phyloP scores from a whole-genome alignment of 2,888 invertebrate genomes.

The Netelia fuscicornis region DNA sequence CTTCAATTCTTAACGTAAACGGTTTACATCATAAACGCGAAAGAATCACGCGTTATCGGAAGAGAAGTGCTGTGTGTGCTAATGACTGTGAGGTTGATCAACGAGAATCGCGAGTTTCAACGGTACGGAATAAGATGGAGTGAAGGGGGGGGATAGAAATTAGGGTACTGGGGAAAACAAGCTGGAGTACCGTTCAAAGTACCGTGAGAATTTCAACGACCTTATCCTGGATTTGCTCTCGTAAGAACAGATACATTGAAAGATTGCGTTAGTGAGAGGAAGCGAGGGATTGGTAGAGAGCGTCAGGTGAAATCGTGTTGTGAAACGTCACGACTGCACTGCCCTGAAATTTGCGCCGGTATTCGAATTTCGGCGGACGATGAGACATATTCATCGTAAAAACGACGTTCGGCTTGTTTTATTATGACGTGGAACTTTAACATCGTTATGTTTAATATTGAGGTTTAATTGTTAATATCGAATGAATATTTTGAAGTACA shows the following conservation, averaged over 20 bases:
- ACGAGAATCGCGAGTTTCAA: background rate
- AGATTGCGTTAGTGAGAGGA: background rate
- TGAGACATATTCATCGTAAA: background rate
- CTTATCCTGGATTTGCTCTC: background rate
- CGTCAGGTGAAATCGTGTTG: constrained; percentile 35
- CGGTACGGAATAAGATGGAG: background rate
- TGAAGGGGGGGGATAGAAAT: background rate
- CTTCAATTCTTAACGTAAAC: background rate
- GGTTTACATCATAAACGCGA: background rate
- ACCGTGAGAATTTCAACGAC: background rate
- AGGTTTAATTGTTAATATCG: background rate
- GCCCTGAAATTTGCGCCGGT: background rate
- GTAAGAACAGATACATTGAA: constrained; percentile 4
- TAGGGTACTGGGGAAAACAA: background rate
- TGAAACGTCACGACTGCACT: constrained; percentile 27
- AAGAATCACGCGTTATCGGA: background rate
- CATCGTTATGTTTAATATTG: background rate
- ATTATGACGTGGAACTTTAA: constrained; percentile 9
- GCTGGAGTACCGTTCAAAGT: background rate
- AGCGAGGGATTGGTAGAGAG: constrained; percentile 4
- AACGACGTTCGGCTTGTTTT: constrained; percentile 18
- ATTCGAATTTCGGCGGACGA: background rate
- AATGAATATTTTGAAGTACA: background rate
- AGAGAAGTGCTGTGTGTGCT: constrained; percentile 5
- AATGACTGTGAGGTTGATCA: background rate